Conservation (phyloP, 2,797 vertebrate species). For the Momotus momota region DNA sequence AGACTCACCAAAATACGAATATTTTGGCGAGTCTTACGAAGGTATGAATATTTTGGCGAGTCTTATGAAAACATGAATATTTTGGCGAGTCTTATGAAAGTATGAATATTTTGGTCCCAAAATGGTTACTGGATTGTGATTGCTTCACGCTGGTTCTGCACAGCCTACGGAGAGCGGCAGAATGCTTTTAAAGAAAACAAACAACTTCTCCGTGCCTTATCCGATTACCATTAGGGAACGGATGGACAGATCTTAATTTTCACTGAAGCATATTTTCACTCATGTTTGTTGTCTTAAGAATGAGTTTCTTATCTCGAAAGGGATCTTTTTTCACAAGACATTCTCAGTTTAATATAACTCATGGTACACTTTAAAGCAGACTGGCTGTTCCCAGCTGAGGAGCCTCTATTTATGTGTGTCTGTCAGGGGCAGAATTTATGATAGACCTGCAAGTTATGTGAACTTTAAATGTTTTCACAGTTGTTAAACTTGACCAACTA, state of each 20-base stretch:
- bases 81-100: background rate
- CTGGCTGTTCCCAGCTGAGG: conserved; percentile 35
- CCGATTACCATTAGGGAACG: background rate
- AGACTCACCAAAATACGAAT: background rate
- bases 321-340: conserved; percentile 21
- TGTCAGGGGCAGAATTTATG: conserved; percentile 33
- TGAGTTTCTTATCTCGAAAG: conserved; percentile 35
- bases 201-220: background rate
- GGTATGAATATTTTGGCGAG: too few relatives aligned
- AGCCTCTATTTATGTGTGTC: conserved; percentile 11
- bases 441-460: conserved; percentile 75
- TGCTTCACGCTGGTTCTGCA: background rate
- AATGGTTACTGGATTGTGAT: background rate
- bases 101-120: background rate
- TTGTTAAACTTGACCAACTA: conserved; percentile 11
- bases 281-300: conserved; percentile 5
- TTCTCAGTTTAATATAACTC: background rate
- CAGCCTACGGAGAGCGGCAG: background rate
- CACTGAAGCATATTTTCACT: background rate
- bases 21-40: too few relatives aligned
- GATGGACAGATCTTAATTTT: background rate
- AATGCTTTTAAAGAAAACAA: conserved; percentile 5
- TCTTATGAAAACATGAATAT: too few relatives aligned
- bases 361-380: background rate
- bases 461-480: conserved; percentile 68